A percentile compares a stretch with the other conserved stretches of the same genome.
These are phyloP conservation scores for Epinotia brunnichana DNA, from an alignment of 2,888 invertebrate species.

Conservation along the genomic window DNA sequence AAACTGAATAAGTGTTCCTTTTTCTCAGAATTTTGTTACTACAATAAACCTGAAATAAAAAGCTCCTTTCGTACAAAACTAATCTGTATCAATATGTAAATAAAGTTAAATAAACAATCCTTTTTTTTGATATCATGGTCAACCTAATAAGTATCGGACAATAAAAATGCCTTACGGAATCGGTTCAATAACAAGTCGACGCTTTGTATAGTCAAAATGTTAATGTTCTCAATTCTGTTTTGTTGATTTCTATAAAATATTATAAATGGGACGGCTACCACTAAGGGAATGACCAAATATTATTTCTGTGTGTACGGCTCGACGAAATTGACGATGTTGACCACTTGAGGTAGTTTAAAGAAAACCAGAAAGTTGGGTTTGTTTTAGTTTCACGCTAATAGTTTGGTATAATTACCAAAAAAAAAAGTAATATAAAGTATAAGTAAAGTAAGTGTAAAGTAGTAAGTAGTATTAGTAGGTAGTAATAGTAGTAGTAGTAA, in stretches of 20 bases:
- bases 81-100: constrained; percentile 3
- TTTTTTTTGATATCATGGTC: constrained; percentile 54
- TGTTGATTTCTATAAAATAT: constrained; percentile 84
- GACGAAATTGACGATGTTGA: constrained; percentile 55
- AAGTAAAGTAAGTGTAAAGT: too few relatives aligned
- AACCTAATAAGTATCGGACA: constrained; percentile 74
- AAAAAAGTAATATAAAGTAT: too few relatives aligned
- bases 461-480: too few relatives aligned
- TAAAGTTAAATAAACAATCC: constrained; percentile 33
- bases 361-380: not conserved
- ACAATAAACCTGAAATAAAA: not conserved
- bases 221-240: constrained; percentile 80
- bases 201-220: constrained; percentile 69
- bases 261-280: constrained; percentile 83
- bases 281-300: constrained; percentile 82
- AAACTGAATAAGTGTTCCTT: not conserved
- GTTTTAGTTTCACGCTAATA: not conserved
- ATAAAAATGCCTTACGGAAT: constrained; percentile 70
- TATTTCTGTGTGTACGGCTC: constrained; percentile 59
- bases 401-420: not conserved
- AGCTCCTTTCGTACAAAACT: not conserved
- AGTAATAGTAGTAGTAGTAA: too few relatives aligned
- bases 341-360: constrained; percentile 1
- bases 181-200: constrained; percentile 60
- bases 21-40: not conserved